Evolutionary conservation across 2,888 invertebrate species (phyloP).

Genomic region (Microplitis manilae): DNA sequence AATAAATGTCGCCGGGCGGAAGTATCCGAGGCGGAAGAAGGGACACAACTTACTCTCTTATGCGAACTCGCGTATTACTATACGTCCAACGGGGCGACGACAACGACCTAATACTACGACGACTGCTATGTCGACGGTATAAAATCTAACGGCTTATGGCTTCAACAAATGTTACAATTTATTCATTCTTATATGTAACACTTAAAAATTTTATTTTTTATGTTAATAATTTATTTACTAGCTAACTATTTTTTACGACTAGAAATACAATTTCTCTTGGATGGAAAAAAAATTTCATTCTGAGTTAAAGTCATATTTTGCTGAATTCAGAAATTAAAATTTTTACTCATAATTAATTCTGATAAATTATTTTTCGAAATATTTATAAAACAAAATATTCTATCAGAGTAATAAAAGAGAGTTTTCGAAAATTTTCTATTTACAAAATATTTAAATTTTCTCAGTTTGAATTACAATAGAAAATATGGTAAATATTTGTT

Average conservation of each 20-base stretch:
- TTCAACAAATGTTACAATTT: constrained; percentile 7
- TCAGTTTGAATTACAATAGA: too few species aligned
- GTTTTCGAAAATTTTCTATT: too few species aligned
- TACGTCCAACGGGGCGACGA: background rate
- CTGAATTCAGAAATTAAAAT: too few species aligned
- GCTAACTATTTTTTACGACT: background rate
- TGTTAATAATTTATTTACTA: background rate
- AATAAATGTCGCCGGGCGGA: constrained; percentile 60
- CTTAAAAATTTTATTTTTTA: background rate
- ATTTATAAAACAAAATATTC: too few species aligned
- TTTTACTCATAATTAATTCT: too few species aligned
- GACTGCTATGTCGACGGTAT: background rate
- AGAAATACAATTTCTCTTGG: background rate
- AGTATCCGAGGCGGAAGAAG: constrained; percentile 8
- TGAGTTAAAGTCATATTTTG: too few species aligned
- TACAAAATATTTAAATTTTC: too few species aligned
- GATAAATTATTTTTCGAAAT: too few species aligned
- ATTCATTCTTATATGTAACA: background rate
- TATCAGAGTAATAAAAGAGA: too few species aligned
- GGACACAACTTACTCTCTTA: constrained; percentile 11
- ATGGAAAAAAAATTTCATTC: too few species aligned
- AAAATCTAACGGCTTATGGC: constrained; percentile 4
- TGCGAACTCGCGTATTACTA: background rate
- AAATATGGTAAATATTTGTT: too few species aligned
- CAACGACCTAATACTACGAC: background rate